These are phyloP conservation scores for Sapayoa aenigma DNA, from an alignment of 2,113 vertebrate species.

Conservation along the genomic window DNA sequence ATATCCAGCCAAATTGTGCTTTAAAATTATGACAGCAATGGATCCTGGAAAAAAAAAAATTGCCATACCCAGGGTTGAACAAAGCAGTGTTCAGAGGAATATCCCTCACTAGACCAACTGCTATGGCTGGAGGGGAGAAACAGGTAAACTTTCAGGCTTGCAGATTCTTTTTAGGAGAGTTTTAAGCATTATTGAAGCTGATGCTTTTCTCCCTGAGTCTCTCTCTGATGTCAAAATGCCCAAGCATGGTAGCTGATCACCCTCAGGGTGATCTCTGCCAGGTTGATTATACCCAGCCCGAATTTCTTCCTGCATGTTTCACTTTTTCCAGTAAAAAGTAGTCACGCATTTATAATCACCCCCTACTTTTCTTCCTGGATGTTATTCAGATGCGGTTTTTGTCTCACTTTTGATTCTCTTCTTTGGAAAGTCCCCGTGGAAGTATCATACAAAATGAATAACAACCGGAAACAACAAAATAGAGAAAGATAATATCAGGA, in stretches of 20 bases:
- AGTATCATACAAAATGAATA: background rate
- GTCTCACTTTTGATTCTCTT: background rate
- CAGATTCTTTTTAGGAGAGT: background rate
- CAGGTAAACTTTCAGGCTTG: background rate
- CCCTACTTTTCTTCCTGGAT: conserved; percentile 38
- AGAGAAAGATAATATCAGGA: conserved; percentile 53
- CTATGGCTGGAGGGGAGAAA: background rate
- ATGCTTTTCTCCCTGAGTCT: background rate
- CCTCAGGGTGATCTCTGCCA: background rate
- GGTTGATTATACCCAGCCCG: background rate
- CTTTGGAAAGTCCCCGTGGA: conserved; percentile 68
- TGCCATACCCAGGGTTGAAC: accelerated
- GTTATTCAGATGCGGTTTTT: background rate
- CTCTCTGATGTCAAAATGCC: accelerated
- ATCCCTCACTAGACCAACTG: background rate
- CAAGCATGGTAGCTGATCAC: background rate
- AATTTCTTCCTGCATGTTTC: background rate
- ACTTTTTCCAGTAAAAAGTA: conserved; percentile 55
- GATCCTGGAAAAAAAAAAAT: background rate
- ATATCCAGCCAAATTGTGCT: accelerated
- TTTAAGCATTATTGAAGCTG: background rate
- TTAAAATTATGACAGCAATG: background rate
- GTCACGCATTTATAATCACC: background rate
- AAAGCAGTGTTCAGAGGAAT: background rate
- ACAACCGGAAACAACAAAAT: conserved; percentile 59